Evolutionary conservation across 2,888 invertebrate species (phyloP), one percentile per base, ranked within the genome.

Genomic region (Lycaena phlaeas): DNA sequence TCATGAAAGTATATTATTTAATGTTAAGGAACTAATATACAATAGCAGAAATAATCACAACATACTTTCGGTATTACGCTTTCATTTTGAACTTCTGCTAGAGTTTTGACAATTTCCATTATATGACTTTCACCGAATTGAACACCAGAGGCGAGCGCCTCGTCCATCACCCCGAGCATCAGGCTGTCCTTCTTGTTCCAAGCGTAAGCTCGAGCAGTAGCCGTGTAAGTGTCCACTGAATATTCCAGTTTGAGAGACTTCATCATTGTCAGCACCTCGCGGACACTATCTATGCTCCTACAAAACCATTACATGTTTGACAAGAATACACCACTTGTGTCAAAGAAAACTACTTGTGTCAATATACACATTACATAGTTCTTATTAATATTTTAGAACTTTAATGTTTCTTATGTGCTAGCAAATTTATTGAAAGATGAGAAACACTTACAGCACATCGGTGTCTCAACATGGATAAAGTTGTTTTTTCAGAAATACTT

Each of bases 201-300:
- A 2, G 86, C 81, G 17, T 87, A 68, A 0, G 86, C 87, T 39
- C 75, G 69, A 0, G 87, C 68, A 25, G 87, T 58, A 3, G 86
- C 74, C 0, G 82, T 74, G 44, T 85, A 81, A 0, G 88, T 89
- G 25, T 79, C 77, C 2, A 68, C 45, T 11, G 84, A 81, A 2
- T 69, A 64, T 0, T 68, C 51, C 1, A 90, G 55, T 40, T 87
- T 85, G 0, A 87, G 74, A 0, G 87, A 82, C 36, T 68, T 76
- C 89, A 91, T 89, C 61, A 86, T 87, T 26, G 73, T 71, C 3
- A 88, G 52, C 0, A 88, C 82, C 42, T 81, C 68, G 51, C 86
- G 64, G 2, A 82, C 86, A 17, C 78, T 82, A 1, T 70, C 50
- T 0, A 66, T 40, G 10, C 74, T 75, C 2, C 82, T 81, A 54